A percentile compares a stretch with the other conserved stretches of the same genome.
Conservation (phyloP, 2,113 vertebrate genomes). For the Rallus limicola region DNA sequence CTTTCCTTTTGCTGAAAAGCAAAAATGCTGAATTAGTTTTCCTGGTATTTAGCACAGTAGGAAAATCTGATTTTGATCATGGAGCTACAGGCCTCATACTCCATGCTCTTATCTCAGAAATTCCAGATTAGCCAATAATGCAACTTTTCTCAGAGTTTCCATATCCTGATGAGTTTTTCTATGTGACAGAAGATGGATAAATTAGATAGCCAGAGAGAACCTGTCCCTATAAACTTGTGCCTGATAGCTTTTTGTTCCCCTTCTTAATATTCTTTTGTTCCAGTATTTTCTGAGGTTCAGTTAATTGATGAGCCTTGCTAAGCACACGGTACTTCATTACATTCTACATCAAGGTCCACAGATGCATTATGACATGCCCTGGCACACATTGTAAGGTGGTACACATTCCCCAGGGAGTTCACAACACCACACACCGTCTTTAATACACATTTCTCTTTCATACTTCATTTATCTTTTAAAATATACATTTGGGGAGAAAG, state of each 20-base stretch:
- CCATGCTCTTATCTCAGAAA: neutral
- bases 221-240: neutral
- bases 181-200: neutral
- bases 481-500: neutral
- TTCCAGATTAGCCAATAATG: neutral
- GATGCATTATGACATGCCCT: neutral
- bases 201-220: neutral
- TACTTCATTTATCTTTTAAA: conserved; percentile 25
- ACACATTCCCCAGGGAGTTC: neutral
- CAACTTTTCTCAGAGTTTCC: neutral
- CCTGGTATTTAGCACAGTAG: neutral
- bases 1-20: neutral
- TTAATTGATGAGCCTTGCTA: neutral
- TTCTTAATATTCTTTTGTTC: neutral
- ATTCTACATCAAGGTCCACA: neutral
- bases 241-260: neutral
- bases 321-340: neutral
- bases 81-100: neutral
- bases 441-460: conserved; percentile 6
- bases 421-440: neutral
- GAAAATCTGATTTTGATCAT: neutral
- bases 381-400: neutral
- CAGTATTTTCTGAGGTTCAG: neutral
- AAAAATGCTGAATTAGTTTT: neutral
- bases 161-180: neutral